Conservation (phyloP, 2,797 vertebrate species). For the Margarornis squamiger region DNA sequence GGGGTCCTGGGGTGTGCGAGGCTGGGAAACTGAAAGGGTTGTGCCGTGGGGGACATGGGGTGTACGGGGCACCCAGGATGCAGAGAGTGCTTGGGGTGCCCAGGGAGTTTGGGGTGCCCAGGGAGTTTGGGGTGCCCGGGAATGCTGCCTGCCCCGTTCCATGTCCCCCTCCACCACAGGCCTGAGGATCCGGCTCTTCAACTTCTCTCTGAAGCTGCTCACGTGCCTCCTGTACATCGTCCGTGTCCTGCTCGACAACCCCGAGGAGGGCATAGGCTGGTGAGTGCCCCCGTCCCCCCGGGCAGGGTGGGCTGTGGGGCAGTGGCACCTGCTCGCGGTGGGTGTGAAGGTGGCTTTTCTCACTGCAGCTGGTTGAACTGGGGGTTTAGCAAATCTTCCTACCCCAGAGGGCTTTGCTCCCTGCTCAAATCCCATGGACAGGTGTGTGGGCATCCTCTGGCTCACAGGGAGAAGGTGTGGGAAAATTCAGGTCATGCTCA, state of each 20-base stretch:
- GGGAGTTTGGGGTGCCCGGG: accelerated
- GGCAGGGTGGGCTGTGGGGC: accelerated
- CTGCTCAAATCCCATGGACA: accelerated
- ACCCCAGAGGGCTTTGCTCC: background rate
- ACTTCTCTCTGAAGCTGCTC: constrained; percentile 95
- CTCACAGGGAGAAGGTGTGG: accelerated
- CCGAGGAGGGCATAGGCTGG: constrained; percentile 80
- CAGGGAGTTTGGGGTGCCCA: accelerated
- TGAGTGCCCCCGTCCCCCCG: constrained; percentile 32
- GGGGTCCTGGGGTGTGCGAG: background rate
- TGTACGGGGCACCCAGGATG: background rate
- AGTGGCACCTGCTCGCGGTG: accelerated
- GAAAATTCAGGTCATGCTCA: accelerated
- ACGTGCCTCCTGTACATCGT: constrained; percentile 95
- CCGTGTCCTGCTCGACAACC: constrained; percentile 90
- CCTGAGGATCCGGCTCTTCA: constrained; percentile 92
- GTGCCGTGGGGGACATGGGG: background rate
- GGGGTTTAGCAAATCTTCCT: background rate
- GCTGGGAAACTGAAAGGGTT: background rate
- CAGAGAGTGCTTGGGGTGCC: background rate
- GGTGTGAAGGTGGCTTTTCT: accelerated
- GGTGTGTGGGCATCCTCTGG: accelerated
- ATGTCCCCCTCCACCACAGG: constrained; percentile 69
- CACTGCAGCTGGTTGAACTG: accelerated
- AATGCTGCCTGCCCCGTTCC: background rate